Percentiles rank a stretch among this genome's conserved stretches.
These are phyloP conservation scores for Microtus ochrogaster DNA, from an alignment of 2,113 vertebrate species.

Conservation along the genomic window DNA sequence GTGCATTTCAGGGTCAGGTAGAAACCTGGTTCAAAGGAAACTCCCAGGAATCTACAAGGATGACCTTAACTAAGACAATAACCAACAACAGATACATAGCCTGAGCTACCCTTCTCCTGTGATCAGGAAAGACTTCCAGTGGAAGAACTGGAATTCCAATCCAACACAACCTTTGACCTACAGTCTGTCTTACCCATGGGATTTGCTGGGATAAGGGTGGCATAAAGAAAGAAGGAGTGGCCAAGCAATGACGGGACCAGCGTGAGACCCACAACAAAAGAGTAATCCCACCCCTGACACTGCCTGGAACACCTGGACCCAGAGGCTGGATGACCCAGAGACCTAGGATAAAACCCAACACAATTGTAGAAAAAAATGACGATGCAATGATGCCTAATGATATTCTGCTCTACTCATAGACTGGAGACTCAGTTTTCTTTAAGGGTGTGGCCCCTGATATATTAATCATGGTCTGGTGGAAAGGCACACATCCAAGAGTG, in stretches of 20 bases:
- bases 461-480: background rate
- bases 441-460: background rate
- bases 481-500: background rate
- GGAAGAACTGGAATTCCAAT: background rate
- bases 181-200: background rate
- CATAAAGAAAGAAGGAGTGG: background rate
- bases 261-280: background rate
- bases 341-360: background rate
- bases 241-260: background rate
- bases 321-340: background rate
- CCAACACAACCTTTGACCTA: background rate
- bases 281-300: background rate
- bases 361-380: background rate
- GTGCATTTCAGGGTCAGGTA: too few relatives aligned
- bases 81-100: background rate
- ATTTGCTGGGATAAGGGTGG: background rate
- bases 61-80: background rate
- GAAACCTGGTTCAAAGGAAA: background rate
- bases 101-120: background rate
- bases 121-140: background rate
- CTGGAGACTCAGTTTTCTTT: background rate
- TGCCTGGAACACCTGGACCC: background rate
- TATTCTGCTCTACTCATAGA: background rate
- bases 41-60: background rate
- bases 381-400: background rate